Conservation (phyloP, 2,888 invertebrate genomes). For the Microdon myrmicae region DNA sequence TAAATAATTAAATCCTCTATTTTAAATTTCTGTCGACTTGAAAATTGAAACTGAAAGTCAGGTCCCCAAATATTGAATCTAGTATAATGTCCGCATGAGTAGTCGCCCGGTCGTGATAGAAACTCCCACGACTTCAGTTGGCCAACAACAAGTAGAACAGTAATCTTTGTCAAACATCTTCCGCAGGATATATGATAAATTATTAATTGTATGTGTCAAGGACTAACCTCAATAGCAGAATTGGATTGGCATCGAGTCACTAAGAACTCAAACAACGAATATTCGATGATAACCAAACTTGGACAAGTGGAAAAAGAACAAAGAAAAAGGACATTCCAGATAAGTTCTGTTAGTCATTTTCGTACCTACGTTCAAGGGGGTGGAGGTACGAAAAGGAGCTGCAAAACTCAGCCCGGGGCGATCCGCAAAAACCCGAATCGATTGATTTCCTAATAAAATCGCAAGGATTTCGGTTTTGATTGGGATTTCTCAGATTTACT, state of each 20-base stretch:
- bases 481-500: slow-evolving; percentile 46
- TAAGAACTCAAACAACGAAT: slow-evolving; percentile 44
- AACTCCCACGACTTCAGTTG: no score
- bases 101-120: no score
- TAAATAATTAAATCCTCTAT: no score
- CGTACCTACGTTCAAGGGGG: slow-evolving; percentile 27
- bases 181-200: slow-evolving; percentile 59
- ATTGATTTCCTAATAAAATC: slow-evolving; percentile 51
- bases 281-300: slow-evolving; percentile 27
- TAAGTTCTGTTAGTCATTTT: slow-evolving; percentile 46
- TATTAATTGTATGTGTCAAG: slow-evolving; percentile 62
- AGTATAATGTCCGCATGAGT: no score
- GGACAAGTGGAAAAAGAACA: slow-evolving; percentile 1
- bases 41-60: no score
- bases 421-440: slow-evolving; percentile 36
- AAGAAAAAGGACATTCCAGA: slow-evolving; percentile 22
- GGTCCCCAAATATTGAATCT: no score
- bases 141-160: slow-evolving; percentile 33
- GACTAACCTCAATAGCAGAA: slow-evolving; percentile 59
- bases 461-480: slow-evolving; percentile 45
- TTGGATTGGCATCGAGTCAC: slow-evolving; percentile 53
- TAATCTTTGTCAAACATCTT: slow-evolving; percentile 35
- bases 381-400: slow-evolving; percentile 20
- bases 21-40: no score
- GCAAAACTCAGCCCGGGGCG: slow-evolving; percentile 29